Evolutionary conservation across 2,797 vertebrate genomes (phyloP).

Genomic region (Typhlichthys eigenmanni): DNA sequence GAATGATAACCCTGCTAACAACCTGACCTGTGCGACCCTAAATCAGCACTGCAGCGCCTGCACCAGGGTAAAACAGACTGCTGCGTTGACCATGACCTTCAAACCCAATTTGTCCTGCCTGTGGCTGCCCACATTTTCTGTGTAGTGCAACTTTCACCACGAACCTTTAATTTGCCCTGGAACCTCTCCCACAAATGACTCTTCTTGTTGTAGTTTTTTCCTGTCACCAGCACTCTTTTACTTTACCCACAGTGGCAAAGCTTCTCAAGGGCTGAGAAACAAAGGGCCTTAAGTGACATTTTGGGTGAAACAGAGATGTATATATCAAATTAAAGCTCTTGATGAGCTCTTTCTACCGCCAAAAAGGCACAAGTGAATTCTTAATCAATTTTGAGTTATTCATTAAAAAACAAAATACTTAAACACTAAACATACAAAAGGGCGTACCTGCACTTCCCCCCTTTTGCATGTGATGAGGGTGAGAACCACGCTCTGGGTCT

Average conservation of each 20-base stretch:
- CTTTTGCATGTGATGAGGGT: no score
- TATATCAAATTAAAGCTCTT: no score
- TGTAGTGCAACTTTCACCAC: slow-evolving; percentile 37
- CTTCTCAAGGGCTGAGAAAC: no score
- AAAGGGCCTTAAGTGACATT: no score
- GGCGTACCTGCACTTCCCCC: no score
- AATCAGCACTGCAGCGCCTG: slow-evolving; percentile 74
- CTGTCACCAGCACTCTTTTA: slow-evolving; percentile 14
- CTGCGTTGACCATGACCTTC: slow-evolving; percentile 56
- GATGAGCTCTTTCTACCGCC: no score
- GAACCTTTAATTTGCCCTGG: slow-evolving; percentile 39
- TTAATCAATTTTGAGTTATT: no score
- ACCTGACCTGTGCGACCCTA: slow-evolving; percentile 69
- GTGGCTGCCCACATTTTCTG: slow-evolving; percentile 34
- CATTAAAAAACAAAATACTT: no score
- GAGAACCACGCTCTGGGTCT: no score
- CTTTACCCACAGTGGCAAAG: neutral
- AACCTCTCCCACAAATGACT: slow-evolving; percentile 31
- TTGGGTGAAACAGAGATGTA: no score
- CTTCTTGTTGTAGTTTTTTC: slow-evolving; percentile 22
- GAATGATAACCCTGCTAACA: slow-evolving; percentile 62
- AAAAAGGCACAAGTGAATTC: no score
- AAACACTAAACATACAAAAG: no score
- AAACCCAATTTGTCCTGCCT: slow-evolving; percentile 44
- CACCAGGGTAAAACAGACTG: slow-evolving; percentile 73